Conservation (phyloP, 1,140 invertebrate genomes). For the Lutraria rhynchaena region DNA sequence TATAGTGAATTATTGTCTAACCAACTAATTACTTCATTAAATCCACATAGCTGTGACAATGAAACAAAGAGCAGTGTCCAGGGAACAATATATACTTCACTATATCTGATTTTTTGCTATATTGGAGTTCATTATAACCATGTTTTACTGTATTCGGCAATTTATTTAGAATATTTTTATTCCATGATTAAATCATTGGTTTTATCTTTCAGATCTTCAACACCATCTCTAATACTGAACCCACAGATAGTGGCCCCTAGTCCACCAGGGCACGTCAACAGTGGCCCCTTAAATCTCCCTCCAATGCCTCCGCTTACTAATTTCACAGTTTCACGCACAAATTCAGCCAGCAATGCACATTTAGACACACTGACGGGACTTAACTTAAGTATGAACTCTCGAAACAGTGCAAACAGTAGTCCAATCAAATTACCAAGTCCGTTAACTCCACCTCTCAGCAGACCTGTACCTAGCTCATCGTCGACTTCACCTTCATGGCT, state of each 20-base stretch:
- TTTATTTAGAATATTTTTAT: too few relatives aligned
- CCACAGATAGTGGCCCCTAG: not conserved
- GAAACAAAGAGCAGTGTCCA: too few relatives aligned
- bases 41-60: too few relatives aligned
- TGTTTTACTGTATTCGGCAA: too few relatives aligned
- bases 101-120: too few relatives aligned
- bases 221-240: slow-evolving; percentile 37
- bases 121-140: too few relatives aligned
- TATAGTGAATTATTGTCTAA: too few relatives aligned
- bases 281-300: not conserved
- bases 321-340: not conserved
- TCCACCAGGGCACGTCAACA: not conserved
- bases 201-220: slow-evolving; percentile 43
- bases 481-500: slow-evolving; percentile 44
- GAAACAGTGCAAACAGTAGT: slow-evolving; percentile 1
- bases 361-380: not conserved
- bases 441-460: not conserved
- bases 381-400: slow-evolving; percentile 16
- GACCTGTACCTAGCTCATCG: not conserved
- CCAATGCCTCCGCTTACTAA: slow-evolving; percentile 43
- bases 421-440: not conserved
- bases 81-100: too few relatives aligned
- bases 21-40: too few relatives aligned
- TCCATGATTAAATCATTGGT: not conserved
- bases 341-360: too few relatives aligned